phyloP scores from a whole-genome alignment of 2,797 vertebrate genomes.

The Phataginus tricuspis region DNA sequence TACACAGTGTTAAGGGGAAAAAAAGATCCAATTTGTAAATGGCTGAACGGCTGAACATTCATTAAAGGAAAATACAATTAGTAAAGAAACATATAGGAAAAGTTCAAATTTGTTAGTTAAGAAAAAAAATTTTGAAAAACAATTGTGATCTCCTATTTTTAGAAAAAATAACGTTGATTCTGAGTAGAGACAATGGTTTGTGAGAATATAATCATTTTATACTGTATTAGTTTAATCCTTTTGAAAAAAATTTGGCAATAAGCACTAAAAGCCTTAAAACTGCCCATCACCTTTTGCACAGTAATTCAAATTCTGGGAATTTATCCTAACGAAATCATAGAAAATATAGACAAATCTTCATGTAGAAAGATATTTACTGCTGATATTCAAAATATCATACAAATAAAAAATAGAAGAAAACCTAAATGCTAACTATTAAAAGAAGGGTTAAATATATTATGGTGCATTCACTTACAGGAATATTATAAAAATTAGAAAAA shows the following conservation, averaged over 20 bases:
- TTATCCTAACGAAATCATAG: background rate
- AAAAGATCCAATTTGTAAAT: background rate
- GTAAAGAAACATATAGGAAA: background rate
- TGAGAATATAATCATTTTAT: background rate
- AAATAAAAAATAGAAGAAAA: background rate
- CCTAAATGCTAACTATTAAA: background rate
- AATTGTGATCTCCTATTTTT: background rate
- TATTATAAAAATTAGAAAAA: slow-evolving; percentile 22
- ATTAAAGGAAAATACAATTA: background rate
- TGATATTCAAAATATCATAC: background rate
- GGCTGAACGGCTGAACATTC: background rate
- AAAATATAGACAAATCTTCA: slow-evolving; percentile 7
- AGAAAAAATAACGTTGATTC: background rate
- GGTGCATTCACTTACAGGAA: background rate
- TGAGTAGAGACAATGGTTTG: background rate
- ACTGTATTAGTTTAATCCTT: background rate
- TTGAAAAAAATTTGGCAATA: background rate
- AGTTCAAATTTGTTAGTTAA: background rate
- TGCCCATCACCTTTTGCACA: background rate
- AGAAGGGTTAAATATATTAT: background rate
- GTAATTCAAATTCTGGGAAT: slow-evolving; percentile 9
- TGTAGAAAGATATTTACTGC: background rate
- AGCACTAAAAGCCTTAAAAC: background rate
- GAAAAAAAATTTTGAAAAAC: background rate
- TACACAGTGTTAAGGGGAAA: background rate